A percentile compares a stretch with the other conserved stretches of the same genome.
Conservation (phyloP, 2,888 invertebrate species). For the Antheraea assamensis region DNA sequence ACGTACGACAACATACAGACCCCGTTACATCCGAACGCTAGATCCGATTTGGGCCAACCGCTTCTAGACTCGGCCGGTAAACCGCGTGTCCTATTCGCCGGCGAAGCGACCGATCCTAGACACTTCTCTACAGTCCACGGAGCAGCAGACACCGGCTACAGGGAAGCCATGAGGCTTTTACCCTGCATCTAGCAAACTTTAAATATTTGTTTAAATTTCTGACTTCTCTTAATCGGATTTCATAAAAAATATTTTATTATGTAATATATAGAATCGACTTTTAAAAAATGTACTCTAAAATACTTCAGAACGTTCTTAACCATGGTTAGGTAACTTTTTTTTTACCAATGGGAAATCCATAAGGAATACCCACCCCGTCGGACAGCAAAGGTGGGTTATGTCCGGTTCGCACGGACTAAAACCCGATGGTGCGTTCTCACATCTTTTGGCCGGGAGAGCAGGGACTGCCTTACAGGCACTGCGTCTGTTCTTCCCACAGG, state of each 20-base stretch:
- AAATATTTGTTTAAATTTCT: constrained; percentile 11
- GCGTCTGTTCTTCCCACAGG: too few relatives aligned
- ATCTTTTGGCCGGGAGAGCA: too few relatives aligned
- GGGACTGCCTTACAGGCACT: too few relatives aligned
- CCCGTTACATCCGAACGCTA: constrained; percentile 73
- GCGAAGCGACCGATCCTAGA: constrained; percentile 79
- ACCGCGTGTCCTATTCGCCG: constrained; percentile 82
- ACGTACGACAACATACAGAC: constrained; percentile 81
- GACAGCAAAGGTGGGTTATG: too few relatives aligned
- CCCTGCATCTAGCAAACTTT: constrained; percentile 36
- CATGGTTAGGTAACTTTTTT: too few relatives aligned
- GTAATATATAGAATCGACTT: too few relatives aligned
- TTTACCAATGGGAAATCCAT: too few relatives aligned
- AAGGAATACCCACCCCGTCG: too few relatives aligned
- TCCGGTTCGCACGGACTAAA: too few relatives aligned
- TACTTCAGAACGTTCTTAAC: too few relatives aligned
- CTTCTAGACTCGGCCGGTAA: constrained; percentile 67
- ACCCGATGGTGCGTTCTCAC: too few relatives aligned
- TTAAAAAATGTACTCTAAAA: too few relatives aligned
- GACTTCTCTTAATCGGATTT: neutral
- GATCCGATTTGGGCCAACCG: constrained; percentile 82
- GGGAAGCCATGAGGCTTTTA: constrained; percentile 80
- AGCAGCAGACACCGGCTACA: constrained; percentile 84
- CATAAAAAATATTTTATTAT: neutral
- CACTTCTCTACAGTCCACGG: constrained; percentile 89